Evolutionary conservation across 2,113 vertebrate species (phyloP), one percentile per base, ranked within the genome.

Genomic region (Tetrax tetrax): DNA sequence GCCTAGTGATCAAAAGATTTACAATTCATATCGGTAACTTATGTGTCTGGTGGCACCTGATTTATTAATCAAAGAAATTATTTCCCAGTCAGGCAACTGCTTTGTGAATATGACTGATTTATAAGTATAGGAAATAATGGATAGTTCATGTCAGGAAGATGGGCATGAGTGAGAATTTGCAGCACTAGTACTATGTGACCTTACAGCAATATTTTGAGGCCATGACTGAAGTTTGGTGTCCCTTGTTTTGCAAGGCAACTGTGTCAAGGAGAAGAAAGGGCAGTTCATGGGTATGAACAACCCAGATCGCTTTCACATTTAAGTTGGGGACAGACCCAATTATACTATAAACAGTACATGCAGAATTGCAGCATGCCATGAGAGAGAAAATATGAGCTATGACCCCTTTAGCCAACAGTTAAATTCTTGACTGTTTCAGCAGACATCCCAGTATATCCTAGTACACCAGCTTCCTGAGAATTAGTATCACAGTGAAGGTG

Each of bases 41-140:
- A 89, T 96, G 56, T 94, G 91, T 93, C 93, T 98, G 68, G 60
- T 95, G 94, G 54, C 92, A 96, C 78, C 79, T 93, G 95, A 97
- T 98, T 97, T 98, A 97, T 98, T 96, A 89, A 97, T 90, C 75
- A 77, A 92, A 83, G 83, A 94, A 96, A 93, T 97, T 47, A 96
- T 97, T 98, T 98, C 80, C 94, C 94, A 96, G 91, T 96, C 95
- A 97, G 84, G 94, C 71, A 96, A 95, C 87, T 92, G 78, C 84
- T 97, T 96, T 96, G 93, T 51, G 14, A 95, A 87, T 83, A 93
- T 64, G 93, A 88, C 92, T 98, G 97, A 98, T 98, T 97, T 98
- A 96, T 92, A 95, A 83, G 54, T 53, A 56, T 64, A 83, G 92
- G 82, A 97, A 96, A 95, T 95, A 94, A 97, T 94, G 85, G 90